Percentiles rank a stretch among this genome's conserved stretches.
Evolutionary conservation across 1,140 invertebrate genomes (phyloP).

Genomic region (fruit fly (Drosophila melanogaster)): DNA sequence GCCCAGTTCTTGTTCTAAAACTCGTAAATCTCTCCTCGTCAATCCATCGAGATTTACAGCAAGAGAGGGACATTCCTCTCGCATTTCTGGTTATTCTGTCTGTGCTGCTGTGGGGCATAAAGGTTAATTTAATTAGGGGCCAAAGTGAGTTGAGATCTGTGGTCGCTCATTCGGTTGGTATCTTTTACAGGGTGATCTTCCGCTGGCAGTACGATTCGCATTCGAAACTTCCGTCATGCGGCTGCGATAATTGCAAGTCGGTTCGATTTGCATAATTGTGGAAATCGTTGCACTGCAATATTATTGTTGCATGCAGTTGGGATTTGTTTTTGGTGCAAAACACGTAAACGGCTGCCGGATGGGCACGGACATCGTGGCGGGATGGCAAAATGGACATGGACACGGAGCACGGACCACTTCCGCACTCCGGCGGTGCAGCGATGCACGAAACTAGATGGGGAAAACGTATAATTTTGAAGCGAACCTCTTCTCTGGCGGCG

Average conservation of each 20-base stretch:
- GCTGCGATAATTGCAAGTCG: slow-evolving; percentile 39
- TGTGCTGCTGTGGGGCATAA: slow-evolving; percentile 29
- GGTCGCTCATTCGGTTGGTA: slow-evolving; percentile 2
- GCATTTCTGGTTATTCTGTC: slow-evolving; percentile 28
- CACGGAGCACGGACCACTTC: slow-evolving; percentile 37
- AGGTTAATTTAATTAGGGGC: slow-evolving; percentile 76
- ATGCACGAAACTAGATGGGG: slow-evolving; percentile 46
- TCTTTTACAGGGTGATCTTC: slow-evolving; percentile 33
- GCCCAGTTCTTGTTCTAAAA: neutral
- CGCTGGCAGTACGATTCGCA: too few species aligned
- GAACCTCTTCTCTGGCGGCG: slow-evolving; percentile 12
- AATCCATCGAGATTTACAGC: slow-evolving; percentile 7
- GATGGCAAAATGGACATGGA: slow-evolving; percentile 31
- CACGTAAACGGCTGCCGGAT: slow-evolving; percentile 64
- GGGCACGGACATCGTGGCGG: slow-evolving; percentile 28
- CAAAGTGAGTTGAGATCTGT: slow-evolving; percentile 23
- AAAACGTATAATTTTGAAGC: slow-evolving; percentile 11
- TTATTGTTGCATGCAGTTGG: slow-evolving; percentile 49
- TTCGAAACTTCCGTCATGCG: slow-evolving; percentile 36
- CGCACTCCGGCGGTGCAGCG: slow-evolving; percentile 38
- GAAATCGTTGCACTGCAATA: slow-evolving; percentile 43
- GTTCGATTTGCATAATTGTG: slow-evolving; percentile 59
- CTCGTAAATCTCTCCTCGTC: slow-evolving; percentile 16
- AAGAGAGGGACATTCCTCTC: neutral
- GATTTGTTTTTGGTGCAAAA: slow-evolving; percentile 45